These are phyloP conservation scores for Dreissena polymorpha DNA, from an alignment of 1,140 invertebrate species.

Conservation along the genomic window DNA sequence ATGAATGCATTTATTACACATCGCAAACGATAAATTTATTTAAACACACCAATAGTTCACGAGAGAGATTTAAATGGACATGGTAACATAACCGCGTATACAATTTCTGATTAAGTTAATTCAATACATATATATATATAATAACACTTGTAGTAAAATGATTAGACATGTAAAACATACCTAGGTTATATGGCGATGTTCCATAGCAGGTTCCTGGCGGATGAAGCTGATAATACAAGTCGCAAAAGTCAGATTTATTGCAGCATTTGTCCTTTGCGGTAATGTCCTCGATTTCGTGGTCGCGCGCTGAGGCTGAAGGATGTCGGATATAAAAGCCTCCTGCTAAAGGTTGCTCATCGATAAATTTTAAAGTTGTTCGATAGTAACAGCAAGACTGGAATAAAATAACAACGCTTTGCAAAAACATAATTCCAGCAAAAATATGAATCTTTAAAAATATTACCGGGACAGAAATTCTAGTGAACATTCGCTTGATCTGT, in stretches of 20 bases:
- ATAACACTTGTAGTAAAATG: neutral
- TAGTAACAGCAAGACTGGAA: neutral
- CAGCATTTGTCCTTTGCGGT: constrained; percentile 13
- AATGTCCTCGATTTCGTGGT: constrained; percentile 1
- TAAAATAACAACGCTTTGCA: constrained; percentile 1
- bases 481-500: too few species aligned
- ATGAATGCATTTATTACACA: too few species aligned
- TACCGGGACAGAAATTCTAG: too few species aligned
- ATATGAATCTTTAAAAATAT: too few species aligned
- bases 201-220: constrained; percentile 22
- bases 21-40: too few species aligned
- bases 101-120: neutral
- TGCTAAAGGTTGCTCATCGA: neutral
- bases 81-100: too few species aligned
- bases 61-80: too few species aligned
- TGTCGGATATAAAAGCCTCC: neutral
- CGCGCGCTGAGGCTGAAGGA: neutral
- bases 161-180: neutral
- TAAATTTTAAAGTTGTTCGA: neutral
- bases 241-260: neutral
- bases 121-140: neutral
- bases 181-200: neutral
- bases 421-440: too few species aligned
- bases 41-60: too few species aligned
- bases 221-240: constrained; percentile 33